Evolutionary conservation across 1,140 invertebrate species (phyloP), one percentile per base, ranked within the genome.

Genomic region (Diorhabda elongata): DNA sequence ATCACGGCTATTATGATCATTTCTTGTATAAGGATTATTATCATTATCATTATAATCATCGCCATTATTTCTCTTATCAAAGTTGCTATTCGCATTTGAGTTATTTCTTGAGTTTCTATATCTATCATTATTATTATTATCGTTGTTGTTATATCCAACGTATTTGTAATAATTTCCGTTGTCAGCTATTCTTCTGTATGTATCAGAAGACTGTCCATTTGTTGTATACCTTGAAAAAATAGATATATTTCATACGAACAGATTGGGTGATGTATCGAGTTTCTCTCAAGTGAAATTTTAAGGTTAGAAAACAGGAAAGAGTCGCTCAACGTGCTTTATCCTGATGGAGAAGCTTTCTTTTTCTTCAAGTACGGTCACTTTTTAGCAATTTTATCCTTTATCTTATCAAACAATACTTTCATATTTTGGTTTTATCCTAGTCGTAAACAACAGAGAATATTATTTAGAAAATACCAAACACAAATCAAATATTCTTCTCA

Each of bases 1-100:
- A 11, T 69, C 58, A 62, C 42, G 65, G 43, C 65, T 60, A 59
- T 68, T 52, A 61, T 74, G 44, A 60, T 71, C 59, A 47, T 74
- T 67, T 42, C 64, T 69, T 8, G 47, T 52, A 6, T 65, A 56
- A 4, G 65, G 63, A 8, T 66, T 42, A 42, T 64, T 42, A 42
- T 56, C n/a, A n/a, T 57, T 64, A 57, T 41, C 8, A 64, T 11
- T 67, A 26, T 43, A 42, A 57, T 52, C 43, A 44, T 59, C 47
- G 43, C 58, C 57, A 60, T 64, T 64, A 65, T 61, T 69, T 8
- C 11, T 64, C 2, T 64, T 61, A 44, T 42, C 8, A 26, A 64
- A 43, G n/a, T 63, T 61, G 41, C 52, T 26, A 11, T 61, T 61
- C 7, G 42, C 6, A 62, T 56, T 47, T 58, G n/a, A 42, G 47